Conservation (phyloP, 2,888 invertebrate genomes). For the Amiota mariae region DNA sequence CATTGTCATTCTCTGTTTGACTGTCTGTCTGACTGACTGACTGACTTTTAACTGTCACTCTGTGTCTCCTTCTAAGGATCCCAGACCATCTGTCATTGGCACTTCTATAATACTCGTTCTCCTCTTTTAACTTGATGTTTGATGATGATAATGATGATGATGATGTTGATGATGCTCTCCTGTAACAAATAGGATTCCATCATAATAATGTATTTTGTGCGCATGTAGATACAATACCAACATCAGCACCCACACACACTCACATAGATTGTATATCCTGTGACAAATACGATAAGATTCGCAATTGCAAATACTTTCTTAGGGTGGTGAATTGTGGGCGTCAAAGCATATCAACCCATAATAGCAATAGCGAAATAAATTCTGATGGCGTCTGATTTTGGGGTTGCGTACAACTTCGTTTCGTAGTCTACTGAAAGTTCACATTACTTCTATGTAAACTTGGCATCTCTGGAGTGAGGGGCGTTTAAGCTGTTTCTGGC, state of each 20-base stretch:
- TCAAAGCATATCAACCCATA: not conserved
- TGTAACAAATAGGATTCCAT: conserved; percentile 69
- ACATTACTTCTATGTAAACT: too few relatives aligned
- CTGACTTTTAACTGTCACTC: not conserved
- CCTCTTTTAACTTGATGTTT: conserved; percentile 14
- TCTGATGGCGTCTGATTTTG: conserved; percentile 33
- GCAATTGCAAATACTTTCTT: conserved; percentile 62
- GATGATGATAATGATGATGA: conserved; percentile 39
- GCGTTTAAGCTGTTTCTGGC: conserved; percentile 40
- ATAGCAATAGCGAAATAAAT: too few relatives aligned
- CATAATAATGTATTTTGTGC: conserved; percentile 64
- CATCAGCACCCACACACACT: not conserved
- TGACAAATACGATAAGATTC: conserved; percentile 66
- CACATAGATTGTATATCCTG: conserved; percentile 52
- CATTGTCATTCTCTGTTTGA: conserved; percentile 40
- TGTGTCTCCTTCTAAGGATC: not conserved
- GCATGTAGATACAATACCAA: conserved; percentile 45
- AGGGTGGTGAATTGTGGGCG: conserved; percentile 48
- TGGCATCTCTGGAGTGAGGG: not conserved
- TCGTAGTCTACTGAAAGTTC: not conserved
- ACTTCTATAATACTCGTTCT: not conserved
- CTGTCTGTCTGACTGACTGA: not conserved
- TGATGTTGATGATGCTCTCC: conserved; percentile 53
- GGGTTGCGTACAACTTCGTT: conserved; percentile 29
- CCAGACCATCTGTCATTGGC: conserved; percentile 11